These are phyloP conservation scores for Psittacara wagleri DNA, from an alignment of 2,113 vertebrate species.

Conservation along the genomic window DNA sequence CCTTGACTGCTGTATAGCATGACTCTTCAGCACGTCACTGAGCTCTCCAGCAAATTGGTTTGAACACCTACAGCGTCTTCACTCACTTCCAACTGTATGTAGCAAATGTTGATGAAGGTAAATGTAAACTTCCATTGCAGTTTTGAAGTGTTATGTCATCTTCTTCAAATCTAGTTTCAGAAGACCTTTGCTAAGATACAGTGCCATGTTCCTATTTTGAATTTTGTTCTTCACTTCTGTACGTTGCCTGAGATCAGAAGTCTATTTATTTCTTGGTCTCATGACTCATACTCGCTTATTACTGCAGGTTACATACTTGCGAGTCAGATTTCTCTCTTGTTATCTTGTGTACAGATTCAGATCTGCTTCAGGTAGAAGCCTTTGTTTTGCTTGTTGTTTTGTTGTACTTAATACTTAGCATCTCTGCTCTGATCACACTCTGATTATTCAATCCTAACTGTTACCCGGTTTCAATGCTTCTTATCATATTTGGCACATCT, in stretches of 20 bases:
- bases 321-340: neutral
- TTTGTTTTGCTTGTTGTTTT: neutral
- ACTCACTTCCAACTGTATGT: neutral
- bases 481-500: slow-evolving; percentile 29
- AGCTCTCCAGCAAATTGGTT: neutral
- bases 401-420: neutral
- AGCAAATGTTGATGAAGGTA: neutral
- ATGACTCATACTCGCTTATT: neutral
- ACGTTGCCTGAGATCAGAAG: neutral
- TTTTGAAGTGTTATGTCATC: neutral
- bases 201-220: neutral
- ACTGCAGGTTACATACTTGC: neutral
- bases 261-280: neutral
- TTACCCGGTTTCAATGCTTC: neutral
- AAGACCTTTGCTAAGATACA: neutral
- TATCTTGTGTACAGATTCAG: neutral
- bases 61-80: neutral
- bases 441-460: slow-evolving; percentile 11
- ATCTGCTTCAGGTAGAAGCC: neutral
- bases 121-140: neutral
- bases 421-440: neutral
- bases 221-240: neutral
- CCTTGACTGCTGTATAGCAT: neutral
- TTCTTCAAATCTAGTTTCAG: neutral
- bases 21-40: neutral